Evolutionary conservation across 2,888 invertebrate genomes (phyloP), one percentile per base, ranked within the genome.

Genomic region (Cerceris ruficornis): DNA sequence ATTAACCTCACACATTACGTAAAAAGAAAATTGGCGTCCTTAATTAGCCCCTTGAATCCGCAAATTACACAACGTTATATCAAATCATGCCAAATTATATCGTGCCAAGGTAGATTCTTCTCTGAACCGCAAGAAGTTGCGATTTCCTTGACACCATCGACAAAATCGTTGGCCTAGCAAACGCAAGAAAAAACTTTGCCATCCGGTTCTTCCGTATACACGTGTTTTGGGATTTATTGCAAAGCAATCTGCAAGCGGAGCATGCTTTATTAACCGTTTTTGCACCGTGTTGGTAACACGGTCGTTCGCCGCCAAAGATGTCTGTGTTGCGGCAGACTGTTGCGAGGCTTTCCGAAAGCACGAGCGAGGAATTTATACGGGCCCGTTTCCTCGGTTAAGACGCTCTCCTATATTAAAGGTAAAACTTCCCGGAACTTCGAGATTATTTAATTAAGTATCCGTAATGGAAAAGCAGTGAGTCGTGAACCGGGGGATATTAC

Each of bases 401-500:
- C 28, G 28, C 46, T 7, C 60, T 15, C 42, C 72, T 59, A 69
- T 70, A 62, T 79, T 77, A 74, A 68, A 75, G 57, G 69, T 70
- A 50, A 61, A 77, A 78, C 83, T 75, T 75, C 66, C 41, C 39
- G 46, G 67, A 69, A 78, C 74, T 70, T 69, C 28, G 61, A 68
- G 71, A 82, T 85, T 80, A 82, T 82, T 85, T 75, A 77, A 85
- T 83, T 82, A 78, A 77, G 72, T 70, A 75, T 69, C 71, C 76
- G 72, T 82, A 81, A 83, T 78, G 80, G 75, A 85, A 76, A 77
- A 55, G 74, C 79, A 75, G 75, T 73, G 75, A 62, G 61, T 61
- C 71, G 79, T 59, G 69, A 75, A 72, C 65, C 85, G 59, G 69
- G 61, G 72, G 76, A 83, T 82, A 82, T 82, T 83, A 77, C 68